Base-by-base conservation (phyloP, 1,140 invertebrate genomes). In the Zaprionus camerounensis region DNA sequence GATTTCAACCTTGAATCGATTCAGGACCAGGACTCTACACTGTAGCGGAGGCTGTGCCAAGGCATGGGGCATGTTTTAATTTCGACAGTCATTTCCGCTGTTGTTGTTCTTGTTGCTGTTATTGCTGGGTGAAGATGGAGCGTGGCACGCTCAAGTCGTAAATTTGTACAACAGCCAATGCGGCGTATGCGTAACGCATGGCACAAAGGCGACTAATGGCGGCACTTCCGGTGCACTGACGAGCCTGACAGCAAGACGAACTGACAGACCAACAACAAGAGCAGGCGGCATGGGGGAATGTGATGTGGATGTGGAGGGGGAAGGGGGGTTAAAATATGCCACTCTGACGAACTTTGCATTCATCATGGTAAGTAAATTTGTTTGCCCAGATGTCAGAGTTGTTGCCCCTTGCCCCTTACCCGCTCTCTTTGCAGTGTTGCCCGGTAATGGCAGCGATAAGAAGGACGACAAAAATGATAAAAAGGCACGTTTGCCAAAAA, bases 301-400 rank as follows among this genome's bases (percentile, higher is more conserved):
- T 9, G 28, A 2, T 31, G 7, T 1, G 26, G 26, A 20, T 1
- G 20, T 1, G 26, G 6, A 7, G 26, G 28, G 7, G 24, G 0
- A 1, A 1, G 1, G 7, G 31, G 31, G 56, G 56, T 22, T 69
- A 62, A 69, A 62, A 62, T 62, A 70, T 62, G 67, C 58, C 46
- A 62, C 57, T 38, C 34, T 58, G 72, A 81, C 75, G 82, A 85
- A 85, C 71, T 88, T 71, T 75, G 79, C 85, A 88, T 88, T 88
- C 85, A 90, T 88, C 84, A 88, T 78, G 71, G 86, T 77, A 88
- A 88, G 86, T 90, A 90, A 88, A 88, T 90, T 90, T 88, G 85
- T 90, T 88, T 90, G 81, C 86, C 66, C 78, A 87, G 72, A 71
- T 76, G 69, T 59, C 68, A 76, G 62, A 41, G 34, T 46, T 31